A percentile compares a stretch with the other conserved stretches of the same genome.
Conservation (phyloP, 2,797 vertebrate species). For the Gastrophryne carolinensis region DNA sequence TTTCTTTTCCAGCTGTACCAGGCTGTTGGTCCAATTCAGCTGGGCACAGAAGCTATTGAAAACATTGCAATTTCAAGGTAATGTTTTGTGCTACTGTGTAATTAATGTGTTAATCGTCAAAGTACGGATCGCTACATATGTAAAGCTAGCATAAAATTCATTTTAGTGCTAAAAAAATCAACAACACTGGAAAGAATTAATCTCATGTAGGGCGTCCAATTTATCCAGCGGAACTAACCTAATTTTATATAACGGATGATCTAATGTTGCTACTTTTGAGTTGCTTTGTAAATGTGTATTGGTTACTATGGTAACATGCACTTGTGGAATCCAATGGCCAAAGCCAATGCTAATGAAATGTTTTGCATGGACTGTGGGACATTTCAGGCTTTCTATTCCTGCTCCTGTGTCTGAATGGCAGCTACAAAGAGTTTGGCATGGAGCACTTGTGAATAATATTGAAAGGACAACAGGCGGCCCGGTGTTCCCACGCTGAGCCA, state of each 20-base stretch:
- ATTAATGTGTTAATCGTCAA: no score
- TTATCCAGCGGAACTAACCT: not conserved
- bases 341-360: slow-evolving; percentile 59
- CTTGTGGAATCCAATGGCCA: slow-evolving; percentile 55
- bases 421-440: slow-evolving; percentile 52
- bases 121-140: no score
- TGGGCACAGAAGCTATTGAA: no score
- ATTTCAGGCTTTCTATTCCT: slow-evolving; percentile 57
- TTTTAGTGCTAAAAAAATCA: no score
- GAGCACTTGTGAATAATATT: slow-evolving; percentile 68
- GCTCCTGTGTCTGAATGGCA: slow-evolving; percentile 56
- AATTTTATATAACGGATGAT: not conserved
- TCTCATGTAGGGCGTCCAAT: no score
- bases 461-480: slow-evolving; percentile 63
- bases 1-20: no score
- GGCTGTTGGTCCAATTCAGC: no score
- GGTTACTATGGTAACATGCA: slow-evolving; percentile 63
- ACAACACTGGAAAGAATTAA: no score
- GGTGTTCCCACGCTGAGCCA: slow-evolving; percentile 60
- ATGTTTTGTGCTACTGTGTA: no score
- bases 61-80: no score
- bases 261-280: not conserved
- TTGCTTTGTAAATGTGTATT: slow-evolving; percentile 53
- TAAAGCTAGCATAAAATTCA: no score
- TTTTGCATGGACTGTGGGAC: slow-evolving; percentile 60